Conservation (phyloP, 2,113 vertebrate species). For the Jaculus jaculus region DNA sequence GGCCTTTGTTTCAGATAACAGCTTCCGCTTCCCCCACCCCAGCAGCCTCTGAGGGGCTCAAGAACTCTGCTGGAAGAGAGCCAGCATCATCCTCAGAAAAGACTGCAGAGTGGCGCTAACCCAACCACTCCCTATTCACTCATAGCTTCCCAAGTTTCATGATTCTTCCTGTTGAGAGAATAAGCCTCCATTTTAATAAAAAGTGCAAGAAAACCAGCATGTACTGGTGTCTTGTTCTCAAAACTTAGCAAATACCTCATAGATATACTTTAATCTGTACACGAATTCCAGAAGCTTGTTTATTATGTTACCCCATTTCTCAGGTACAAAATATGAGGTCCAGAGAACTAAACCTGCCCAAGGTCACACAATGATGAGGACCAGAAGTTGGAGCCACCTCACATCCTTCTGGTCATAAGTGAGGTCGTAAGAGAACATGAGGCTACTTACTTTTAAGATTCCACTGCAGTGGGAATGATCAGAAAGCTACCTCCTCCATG, state of each 20-base stretch:
- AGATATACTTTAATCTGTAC: background rate
- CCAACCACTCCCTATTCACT: background rate
- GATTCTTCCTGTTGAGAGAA: background rate
- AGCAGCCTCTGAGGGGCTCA: background rate
- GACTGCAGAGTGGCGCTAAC: background rate
- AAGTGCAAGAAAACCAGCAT: background rate
- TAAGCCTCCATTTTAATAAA: too few relatives aligned
- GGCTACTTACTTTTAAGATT: background rate
- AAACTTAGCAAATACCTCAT: background rate
- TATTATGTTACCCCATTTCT: background rate
- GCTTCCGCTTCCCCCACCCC: background rate
- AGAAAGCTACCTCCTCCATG: background rate
- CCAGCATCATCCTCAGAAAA: background rate
- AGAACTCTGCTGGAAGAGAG: background rate
- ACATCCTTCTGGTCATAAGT: background rate
- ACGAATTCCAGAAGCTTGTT: background rate
- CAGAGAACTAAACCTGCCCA: background rate
- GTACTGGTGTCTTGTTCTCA: background rate
- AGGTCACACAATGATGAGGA: background rate
- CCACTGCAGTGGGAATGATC: background rate
- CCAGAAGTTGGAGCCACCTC: constrained; percentile 2
- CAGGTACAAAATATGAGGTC: too few relatives aligned
- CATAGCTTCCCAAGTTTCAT: background rate
- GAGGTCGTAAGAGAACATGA: background rate
- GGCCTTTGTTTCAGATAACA: constrained; percentile 18